Percentiles rank a stretch among this genome's conserved stretches.
Conservation (phyloP, 2,113 vertebrate genomes). For the Toxotes jaculatrix region DNA sequence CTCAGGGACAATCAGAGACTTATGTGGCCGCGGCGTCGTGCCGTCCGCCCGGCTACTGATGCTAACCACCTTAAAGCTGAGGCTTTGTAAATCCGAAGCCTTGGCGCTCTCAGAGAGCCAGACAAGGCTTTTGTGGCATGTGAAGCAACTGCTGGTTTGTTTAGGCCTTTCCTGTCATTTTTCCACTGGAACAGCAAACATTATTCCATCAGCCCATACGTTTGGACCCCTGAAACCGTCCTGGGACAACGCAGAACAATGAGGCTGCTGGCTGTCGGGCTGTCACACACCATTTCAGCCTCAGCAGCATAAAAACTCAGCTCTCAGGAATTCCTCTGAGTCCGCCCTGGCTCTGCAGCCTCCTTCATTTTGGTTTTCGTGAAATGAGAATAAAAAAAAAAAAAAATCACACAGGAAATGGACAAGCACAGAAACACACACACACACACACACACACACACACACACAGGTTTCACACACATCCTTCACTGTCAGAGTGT, state of each 20-base stretch:
- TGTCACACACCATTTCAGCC: conserved; percentile 62
- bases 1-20: background rate
- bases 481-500: conserved; percentile 59
- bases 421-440: background rate
- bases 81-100: conserved; percentile 52
- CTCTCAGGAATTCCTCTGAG: conserved; percentile 42
- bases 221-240: conserved; percentile 15
- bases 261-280: conserved; percentile 30
- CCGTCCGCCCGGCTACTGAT: conserved; percentile 16
- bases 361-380: conserved; percentile 57
- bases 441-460: conserved; percentile 15
- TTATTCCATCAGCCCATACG: conserved; percentile 26
- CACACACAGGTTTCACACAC: conserved; percentile 41
- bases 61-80: conserved; percentile 47
- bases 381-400: conserved; percentile 25
- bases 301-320: conserved; percentile 28
- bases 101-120: conserved; percentile 24
- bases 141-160: conserved; percentile 68
- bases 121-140: conserved; percentile 56
- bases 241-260: conserved; percentile 48
- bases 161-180: conserved; percentile 52
- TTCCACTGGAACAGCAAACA: conserved; percentile 60
- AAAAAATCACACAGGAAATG: conserved; percentile 25
- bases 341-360: conserved; percentile 26
- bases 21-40: conserved; percentile 17